Conservation (phyloP, 2,888 invertebrate genomes). For the Melinaea menophilus region DNA sequence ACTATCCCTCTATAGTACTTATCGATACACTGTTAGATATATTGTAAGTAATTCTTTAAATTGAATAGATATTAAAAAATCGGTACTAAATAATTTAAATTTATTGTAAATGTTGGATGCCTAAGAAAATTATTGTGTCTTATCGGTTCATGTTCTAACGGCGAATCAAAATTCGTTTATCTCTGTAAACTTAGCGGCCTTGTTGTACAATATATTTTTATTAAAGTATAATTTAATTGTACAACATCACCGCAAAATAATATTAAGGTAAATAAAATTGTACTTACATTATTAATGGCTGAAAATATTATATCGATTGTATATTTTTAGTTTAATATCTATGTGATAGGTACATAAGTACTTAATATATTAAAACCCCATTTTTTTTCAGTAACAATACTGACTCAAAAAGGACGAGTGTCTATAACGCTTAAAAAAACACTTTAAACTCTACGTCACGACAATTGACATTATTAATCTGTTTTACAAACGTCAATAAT, state of each 20-base stretch:
- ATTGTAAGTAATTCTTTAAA: slow-evolving; percentile 26
- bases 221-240: slow-evolving; percentile 12
- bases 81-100: slow-evolving; percentile 35
- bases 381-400: not conserved
- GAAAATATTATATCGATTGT: slow-evolving; percentile 22
- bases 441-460: not conserved
- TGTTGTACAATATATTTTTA: slow-evolving; percentile 16
- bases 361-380: slow-evolving; percentile 4
- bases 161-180: slow-evolving; percentile 23
- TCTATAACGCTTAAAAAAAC: not conserved
- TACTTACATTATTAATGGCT: slow-evolving; percentile 21
- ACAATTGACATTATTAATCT: too few relatives aligned
- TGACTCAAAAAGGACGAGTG: not conserved
- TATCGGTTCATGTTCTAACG: slow-evolving; percentile 22
- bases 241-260: slow-evolving; percentile 26
- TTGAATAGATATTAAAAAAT: slow-evolving; percentile 26
- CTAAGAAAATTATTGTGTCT: slow-evolving; percentile 31
- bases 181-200: slow-evolving; percentile 13
- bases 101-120: slow-evolving; percentile 35
- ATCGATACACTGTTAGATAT: slow-evolving; percentile 12
- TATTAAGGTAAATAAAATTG: slow-evolving; percentile 22
- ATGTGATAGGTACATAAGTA: slow-evolving; percentile 3
- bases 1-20: slow-evolving; percentile 14
- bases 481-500: too few relatives aligned
- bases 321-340: slow-evolving; percentile 13